These are phyloP conservation scores for Cinclus cinclus DNA, from an alignment of 2,113 vertebrate genomes.

Conservation along the genomic window DNA sequence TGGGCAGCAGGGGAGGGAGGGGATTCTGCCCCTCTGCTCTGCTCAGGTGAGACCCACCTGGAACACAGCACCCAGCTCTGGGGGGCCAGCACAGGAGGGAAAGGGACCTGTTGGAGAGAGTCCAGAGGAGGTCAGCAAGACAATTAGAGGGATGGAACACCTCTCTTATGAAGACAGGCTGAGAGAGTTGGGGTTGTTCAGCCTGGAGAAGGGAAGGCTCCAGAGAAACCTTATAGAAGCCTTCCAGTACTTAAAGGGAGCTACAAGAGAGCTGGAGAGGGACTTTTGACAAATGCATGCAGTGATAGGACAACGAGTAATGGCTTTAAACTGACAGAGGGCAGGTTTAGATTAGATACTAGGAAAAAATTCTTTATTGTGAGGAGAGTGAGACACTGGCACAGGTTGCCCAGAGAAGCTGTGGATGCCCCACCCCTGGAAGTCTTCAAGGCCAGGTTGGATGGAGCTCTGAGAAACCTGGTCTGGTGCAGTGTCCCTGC, in stretches of 20 bases:
- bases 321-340: background rate
- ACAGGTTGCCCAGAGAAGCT: background rate
- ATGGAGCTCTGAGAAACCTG: background rate
- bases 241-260: background rate
- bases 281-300: background rate
- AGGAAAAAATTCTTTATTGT: background rate
- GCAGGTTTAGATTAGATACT: background rate
- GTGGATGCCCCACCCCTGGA: background rate
- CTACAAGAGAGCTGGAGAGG: background rate
- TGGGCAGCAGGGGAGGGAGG: background rate
- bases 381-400: background rate
- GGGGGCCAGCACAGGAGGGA: background rate
- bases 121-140: background rate
- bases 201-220: background rate
- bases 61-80: background rate
- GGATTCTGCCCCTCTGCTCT: background rate
- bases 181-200: background rate
- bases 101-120: accelerated
- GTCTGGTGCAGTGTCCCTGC: too few relatives aligned
- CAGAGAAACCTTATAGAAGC: accelerated
- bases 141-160: background rate
- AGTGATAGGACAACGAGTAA: background rate
- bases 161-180: background rate
- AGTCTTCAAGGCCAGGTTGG: background rate
- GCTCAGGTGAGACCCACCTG: background rate